phyloP scores from a whole-genome alignment of 2,113 vertebrate genomes.

The Hystrix brachyura region DNA sequence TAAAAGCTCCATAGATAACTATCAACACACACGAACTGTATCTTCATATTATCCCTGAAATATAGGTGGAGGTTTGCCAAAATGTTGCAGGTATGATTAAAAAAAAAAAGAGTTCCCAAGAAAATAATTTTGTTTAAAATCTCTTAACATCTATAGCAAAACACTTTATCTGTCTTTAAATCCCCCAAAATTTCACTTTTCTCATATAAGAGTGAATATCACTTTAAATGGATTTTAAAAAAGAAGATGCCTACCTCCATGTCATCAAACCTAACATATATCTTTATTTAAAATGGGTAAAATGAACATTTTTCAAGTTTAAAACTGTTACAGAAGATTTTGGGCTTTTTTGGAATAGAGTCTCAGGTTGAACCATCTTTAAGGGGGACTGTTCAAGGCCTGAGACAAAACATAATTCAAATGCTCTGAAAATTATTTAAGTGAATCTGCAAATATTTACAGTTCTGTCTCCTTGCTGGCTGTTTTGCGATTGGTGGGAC shows the following conservation, averaged over 20 bases:
- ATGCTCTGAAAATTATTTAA: background rate
- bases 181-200: constrained; percentile 25
- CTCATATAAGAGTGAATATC: background rate
- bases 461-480: background rate
- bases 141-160: background rate
- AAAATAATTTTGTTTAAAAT: constrained; percentile 2
- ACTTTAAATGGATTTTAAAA: constrained; percentile 37
- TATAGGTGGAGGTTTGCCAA: background rate
- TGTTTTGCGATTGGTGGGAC: background rate
- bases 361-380: background rate
- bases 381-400: background rate
- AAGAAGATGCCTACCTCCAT: background rate
- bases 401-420: background rate
- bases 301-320: background rate
- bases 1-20: constrained; percentile 21
- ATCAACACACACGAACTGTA: background rate
- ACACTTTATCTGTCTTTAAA: background rate
- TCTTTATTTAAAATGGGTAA: constrained; percentile 26
- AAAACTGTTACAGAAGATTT: background rate
- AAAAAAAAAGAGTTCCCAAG: background rate
- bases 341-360: background rate
- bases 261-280: background rate
- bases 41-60: background rate
- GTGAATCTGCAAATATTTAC: background rate
- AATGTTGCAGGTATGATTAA: background rate